Percentiles rank a stretch among this genome's conserved stretches.
Evolutionary conservation across 1,140 invertebrate genomes (phyloP).

Genomic region (Penaeus indicus): DNA sequence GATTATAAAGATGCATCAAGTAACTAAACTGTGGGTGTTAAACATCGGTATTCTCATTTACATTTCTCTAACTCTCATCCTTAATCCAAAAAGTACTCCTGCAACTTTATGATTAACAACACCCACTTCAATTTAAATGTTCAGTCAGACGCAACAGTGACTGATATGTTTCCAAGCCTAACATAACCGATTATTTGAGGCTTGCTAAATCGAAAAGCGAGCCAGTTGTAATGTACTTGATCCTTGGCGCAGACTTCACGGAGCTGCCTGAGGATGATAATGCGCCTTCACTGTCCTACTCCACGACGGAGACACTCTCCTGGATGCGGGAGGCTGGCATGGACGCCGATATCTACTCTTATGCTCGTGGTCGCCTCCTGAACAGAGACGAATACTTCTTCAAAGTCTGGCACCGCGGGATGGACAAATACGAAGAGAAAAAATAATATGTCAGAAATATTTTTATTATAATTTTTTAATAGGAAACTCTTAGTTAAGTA

Average conservation of each 20-base stretch:
- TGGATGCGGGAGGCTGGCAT: constrained; percentile 92
- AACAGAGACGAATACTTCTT: constrained; percentile 94
- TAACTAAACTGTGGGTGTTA: too few relatives aligned
- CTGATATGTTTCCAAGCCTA: neutral
- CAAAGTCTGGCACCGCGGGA: constrained; percentile 83
- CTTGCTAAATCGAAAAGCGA: too few relatives aligned
- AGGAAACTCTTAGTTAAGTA: constrained; percentile 33
- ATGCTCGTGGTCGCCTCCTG: constrained; percentile 84
- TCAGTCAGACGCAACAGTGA: too few relatives aligned
- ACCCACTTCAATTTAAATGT: too few relatives aligned
- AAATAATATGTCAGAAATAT: constrained; percentile 64
- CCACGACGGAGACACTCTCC: constrained; percentile 87
- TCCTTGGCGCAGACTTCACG: constrained; percentile 70
- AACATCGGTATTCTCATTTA: too few relatives aligned
- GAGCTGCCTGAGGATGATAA: constrained; percentile 71
- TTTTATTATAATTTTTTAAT: constrained; percentile 25
- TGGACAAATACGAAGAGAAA: constrained; percentile 51
- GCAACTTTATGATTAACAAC: too few relatives aligned
- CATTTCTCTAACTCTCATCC: too few relatives aligned
- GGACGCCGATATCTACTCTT: constrained; percentile 92
- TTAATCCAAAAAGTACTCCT: too few relatives aligned
- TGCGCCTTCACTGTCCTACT: constrained; percentile 81
- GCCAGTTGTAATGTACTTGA: constrained; percentile 34
- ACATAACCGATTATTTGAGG: neutral
- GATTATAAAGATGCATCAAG: too few relatives aligned